Evolutionary conservation across 2,797 vertebrate species (phyloP).

Genomic region (Leuciscus waleckii): DNA sequence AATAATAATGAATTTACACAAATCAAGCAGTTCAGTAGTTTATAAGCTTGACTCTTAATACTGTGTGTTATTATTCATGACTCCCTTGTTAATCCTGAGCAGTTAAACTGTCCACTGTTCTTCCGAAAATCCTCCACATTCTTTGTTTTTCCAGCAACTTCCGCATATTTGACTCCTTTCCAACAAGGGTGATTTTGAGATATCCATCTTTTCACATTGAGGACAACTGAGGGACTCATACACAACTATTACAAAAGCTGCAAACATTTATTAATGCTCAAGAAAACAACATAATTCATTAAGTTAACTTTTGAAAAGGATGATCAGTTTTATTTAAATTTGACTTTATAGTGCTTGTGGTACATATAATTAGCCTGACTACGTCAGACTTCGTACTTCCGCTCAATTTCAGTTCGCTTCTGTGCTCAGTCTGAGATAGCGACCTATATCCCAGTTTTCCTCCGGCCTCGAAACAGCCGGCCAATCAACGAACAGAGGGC

Average conservation of each 20-base stretch:
- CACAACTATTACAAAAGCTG: background rate
- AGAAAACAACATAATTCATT: background rate
- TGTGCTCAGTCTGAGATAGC: too few species aligned
- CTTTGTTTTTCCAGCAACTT: background rate
- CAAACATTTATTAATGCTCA: background rate
- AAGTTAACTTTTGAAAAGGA: background rate
- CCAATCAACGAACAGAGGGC: too few species aligned
- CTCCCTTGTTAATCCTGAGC: background rate
- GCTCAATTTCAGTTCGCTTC: too few species aligned
- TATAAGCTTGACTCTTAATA: background rate
- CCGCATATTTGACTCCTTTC: background rate
- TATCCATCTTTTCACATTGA: background rate
- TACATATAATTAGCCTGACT: background rate
- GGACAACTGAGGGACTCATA: background rate
- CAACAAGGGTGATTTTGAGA: background rate
- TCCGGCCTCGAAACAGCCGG: too few species aligned
- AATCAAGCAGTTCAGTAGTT: background rate
- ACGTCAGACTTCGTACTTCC: too few species aligned
- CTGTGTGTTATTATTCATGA: background rate
- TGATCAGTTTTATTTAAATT: background rate
- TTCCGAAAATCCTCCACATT: background rate
- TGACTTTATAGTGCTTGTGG: too few species aligned
- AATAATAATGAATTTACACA: background rate
- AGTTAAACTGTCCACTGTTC: background rate
- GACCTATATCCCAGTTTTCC: too few species aligned